These are phyloP conservation scores for Percopsis omiscomaycus DNA, from an alignment of 2,797 vertebrate genomes.

Conservation along the genomic window DNA sequence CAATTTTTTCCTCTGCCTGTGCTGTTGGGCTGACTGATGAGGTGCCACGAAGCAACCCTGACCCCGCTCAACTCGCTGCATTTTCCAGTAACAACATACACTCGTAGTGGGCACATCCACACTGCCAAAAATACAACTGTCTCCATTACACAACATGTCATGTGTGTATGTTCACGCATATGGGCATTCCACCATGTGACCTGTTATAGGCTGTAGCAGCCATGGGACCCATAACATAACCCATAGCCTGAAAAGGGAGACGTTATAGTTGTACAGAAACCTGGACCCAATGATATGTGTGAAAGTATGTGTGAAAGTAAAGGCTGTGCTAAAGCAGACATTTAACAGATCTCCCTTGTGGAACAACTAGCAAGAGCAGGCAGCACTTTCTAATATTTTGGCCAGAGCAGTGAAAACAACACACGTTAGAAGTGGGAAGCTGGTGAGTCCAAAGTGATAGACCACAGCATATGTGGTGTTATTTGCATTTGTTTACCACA, in stretches of 20 bases:
- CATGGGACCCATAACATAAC: conserved; percentile 61
- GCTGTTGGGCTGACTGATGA: conserved; percentile 73
- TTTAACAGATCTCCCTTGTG: conserved; percentile 33
- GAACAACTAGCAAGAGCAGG: conserved; percentile 24
- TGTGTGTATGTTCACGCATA: conserved; percentile 18
- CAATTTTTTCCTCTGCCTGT: conserved; percentile 55
- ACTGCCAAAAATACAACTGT: conserved; percentile 61
- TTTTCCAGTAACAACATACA: conserved; percentile 65
- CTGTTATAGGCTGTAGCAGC: conserved; percentile 41
- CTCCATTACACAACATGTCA: conserved; percentile 58
- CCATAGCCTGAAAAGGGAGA: conserved; percentile 61
- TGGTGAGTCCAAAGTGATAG: conserved; percentile 31
- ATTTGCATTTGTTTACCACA: conserved; percentile 32
- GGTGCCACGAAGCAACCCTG: conserved; percentile 67
- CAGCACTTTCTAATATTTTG: conserved; percentile 33
- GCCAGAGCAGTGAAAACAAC: conserved; percentile 25
- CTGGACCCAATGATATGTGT: conserved; percentile 52
- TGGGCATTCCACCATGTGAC: conserved; percentile 6
- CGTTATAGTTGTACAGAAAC: conserved; percentile 66
- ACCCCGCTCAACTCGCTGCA: conserved; percentile 64
- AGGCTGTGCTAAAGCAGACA: conserved; percentile 47
- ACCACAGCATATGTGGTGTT: conserved; percentile 24
- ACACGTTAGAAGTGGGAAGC: conserved; percentile 14
- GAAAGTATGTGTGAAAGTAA: conserved; percentile 55
- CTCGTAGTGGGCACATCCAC: conserved; percentile 55